These are phyloP conservation scores for Drosophila nigromelanica DNA, from an alignment of 1,140 invertebrate genomes.

Conservation along the genomic window DNA sequence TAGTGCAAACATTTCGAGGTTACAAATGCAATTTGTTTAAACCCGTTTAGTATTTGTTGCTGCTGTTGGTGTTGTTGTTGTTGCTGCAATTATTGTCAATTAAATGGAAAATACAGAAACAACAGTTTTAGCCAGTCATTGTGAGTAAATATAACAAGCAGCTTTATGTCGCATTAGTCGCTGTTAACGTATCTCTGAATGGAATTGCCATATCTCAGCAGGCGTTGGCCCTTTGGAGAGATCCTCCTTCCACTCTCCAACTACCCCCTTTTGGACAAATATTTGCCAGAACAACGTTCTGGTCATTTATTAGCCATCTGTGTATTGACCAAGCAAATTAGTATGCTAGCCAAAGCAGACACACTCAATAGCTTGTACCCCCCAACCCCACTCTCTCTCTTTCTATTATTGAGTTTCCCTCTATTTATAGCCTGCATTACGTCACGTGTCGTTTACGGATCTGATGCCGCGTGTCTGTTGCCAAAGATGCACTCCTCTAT, in stretches of 20 bases:
- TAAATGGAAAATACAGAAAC: conserved; percentile 52
- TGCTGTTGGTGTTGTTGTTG: conserved; percentile 4
- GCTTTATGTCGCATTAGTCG: conserved; percentile 55
- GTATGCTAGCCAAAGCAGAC: conserved; percentile 46
- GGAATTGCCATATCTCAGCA: background rate
- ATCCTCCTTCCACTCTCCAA: background rate
- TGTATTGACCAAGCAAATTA: conserved; percentile 66
- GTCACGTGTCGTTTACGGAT: conserved; percentile 45
- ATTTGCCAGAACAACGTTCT: conserved; percentile 14
- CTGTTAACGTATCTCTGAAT: conserved; percentile 6
- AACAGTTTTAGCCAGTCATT: conserved; percentile 64
- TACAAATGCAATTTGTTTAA: conserved; percentile 53
- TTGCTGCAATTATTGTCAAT: conserved; percentile 69
- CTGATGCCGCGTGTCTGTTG: conserved; percentile 3
- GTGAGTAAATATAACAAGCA: conserved; percentile 62
- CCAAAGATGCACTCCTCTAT: conserved; percentile 45
- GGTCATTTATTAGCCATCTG: conserved; percentile 32
- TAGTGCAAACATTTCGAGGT: conserved; percentile 30
- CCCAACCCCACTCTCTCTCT: background rate
- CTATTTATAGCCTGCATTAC: conserved; percentile 30
- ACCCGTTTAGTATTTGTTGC: conserved; percentile 61
- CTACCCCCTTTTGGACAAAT: conserved; percentile 10
- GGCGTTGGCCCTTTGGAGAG: background rate
- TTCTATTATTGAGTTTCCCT: background rate
- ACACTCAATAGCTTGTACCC: background rate